Base-by-base conservation (phyloP, 1,140 invertebrate genomes). In the Galleria mellonella region DNA sequence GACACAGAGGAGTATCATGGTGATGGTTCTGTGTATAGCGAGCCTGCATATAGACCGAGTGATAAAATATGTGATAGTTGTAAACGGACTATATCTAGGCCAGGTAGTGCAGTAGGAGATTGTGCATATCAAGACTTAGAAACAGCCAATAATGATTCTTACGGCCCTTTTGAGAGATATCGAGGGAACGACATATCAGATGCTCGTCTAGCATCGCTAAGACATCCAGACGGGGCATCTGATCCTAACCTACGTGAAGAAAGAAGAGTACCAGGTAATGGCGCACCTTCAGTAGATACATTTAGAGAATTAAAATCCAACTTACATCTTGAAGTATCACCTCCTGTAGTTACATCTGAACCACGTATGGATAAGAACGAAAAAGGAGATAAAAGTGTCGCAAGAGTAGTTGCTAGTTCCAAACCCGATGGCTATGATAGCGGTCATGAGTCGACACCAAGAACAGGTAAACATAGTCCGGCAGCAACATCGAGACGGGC, bases 181-280 rank as follows among this genome's bases (percentile, higher is more conserved):
- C 61, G 67, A 9, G 71, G 74, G 0, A 76, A 81, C 32, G 75
- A 82, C 33, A 88, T 88, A 61, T 86, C 87, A 41, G 88, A 89
- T 32, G 87, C 87, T 5, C 78, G 92, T 57, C 92, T 95, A 74
- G 92, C 94, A 2, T 91, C 91, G 46, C 78, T 95, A 9, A 88
- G 93, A 60, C 94, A 96, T 85, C 95, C 95, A 1, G 95, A 97
- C 67, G 95, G 95, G 30, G 94, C 95, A 15, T 97, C 95, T 3
- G 95, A 97, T 89, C 94, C 95, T 8, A 95, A 96, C 87, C 87
- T 97, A 58, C 90, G 90, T 31, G 91, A 91, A 81, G 93, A 92
- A 85, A 88, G 85, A 43, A 62, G 91, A 59, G 79, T 90, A 60
- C 92, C 92, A 0, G 90, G 92, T 4, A 94, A 92, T 55, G 92